These are phyloP conservation scores for Drosophila imparisetae DNA, from an alignment of 2,888 invertebrate species.

Conservation along the genomic window DNA sequence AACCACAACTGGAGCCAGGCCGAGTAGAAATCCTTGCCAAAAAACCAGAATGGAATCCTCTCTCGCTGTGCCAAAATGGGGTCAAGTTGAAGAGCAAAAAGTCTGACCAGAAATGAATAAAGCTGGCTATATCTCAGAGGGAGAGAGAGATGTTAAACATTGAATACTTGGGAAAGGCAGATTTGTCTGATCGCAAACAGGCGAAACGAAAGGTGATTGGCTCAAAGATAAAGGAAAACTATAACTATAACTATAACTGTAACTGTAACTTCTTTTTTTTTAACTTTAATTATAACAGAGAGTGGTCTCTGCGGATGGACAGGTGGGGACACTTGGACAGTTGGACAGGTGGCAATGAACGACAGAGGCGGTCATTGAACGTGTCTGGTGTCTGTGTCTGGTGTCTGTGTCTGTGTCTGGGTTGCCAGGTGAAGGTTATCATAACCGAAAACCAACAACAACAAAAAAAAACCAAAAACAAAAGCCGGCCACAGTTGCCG, in stretches of 20 bases:
- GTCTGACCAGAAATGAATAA: neutral
- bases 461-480: conserved; percentile 29
- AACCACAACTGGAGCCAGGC: neutral
- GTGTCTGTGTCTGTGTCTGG: neutral
- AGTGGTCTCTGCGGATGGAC: conserved; percentile 32
- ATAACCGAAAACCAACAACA: conserved; percentile 1
- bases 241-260: neutral
- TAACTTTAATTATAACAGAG: conserved; percentile 25
- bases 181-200: neutral
- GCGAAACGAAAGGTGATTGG: neutral
- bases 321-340: neutral
- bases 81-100: conserved; percentile 67
- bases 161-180: neutral
- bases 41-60: conserved; percentile 17
- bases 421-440: conserved; percentile 45
- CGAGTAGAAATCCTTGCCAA: conserved; percentile 53
- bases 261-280: no score
- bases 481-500: conserved; percentile 42
- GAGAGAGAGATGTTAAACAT: neutral
- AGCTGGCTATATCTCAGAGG: neutral
- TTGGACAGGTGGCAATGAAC: conserved; percentile 30
- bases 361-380: conserved; percentile 72
- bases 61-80: conserved; percentile 31
- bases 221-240: neutral
- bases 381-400: conserved; percentile 7